Base-by-base conservation (phyloP, 2,888 invertebrate genomes). In the Agrochola macilenta region DNA sequence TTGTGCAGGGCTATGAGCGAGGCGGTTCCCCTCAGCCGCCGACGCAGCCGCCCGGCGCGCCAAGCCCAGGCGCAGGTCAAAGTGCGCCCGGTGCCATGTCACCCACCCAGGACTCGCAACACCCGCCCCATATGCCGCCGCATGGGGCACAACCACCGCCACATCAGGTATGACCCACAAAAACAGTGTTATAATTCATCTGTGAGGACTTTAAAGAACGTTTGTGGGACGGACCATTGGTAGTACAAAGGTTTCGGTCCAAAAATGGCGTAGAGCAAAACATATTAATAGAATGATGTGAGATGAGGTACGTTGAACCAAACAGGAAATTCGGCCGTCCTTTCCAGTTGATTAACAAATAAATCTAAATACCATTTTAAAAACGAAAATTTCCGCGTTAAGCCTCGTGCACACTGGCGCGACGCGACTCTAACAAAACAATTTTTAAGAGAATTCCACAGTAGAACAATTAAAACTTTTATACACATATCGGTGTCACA, bases 21-120 rank as follows among this genome's bases (percentile, higher is more conserved):
- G 96, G 95, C 82, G 95, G 96, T 61, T 96, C 96, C 20, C 96
- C 96, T 43, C 96, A 96, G 89, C 96, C 96, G 69, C 94, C 94
- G 54, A 90, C 92, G 83, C 96, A 95, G 87, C 95, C 96, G 49
- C 91, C 95, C 86, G 96, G 97, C 77, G 96, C 96, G 80, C 96
- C 96, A 20, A 97, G 97, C 80, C 97, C 97, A 35, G 97, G 97
- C 64, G 93, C 96, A 64, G 94, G 92, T 58, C 94, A 93, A 81
- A 94, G 92, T 87, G 94, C 95, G 69, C 94, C 96, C 79, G 97
- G 96, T 52, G 95, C 95, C 64, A 93, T 96, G 88, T 96, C 97
- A 71, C 97, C 97, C 58, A 95, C 93, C 49, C 96, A 96, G 85
- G 96, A 96, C 89, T 88, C 96, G 60, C 97, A 97, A 90, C 96